Evolutionary conservation across 2,888 invertebrate genomes (phyloP).

Genomic region (Archips crataeganus): DNA sequence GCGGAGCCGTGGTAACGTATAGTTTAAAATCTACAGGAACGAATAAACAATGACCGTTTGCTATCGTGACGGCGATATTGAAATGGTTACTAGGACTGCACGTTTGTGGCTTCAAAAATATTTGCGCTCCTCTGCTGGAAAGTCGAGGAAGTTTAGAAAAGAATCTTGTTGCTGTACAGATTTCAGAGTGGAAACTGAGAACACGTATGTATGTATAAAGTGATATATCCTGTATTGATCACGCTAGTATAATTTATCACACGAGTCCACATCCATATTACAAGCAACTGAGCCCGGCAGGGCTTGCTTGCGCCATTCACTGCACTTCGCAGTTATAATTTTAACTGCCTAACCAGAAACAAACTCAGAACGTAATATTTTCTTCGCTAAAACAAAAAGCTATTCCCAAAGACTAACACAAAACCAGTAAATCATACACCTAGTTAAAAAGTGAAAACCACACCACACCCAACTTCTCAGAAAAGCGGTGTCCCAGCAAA

Average conservation of each 20-base stretch:
- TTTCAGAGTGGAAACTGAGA: background rate
- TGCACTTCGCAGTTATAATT: background rate
- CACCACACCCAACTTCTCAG: constrained; percentile 17
- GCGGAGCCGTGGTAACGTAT: constrained; percentile 68
- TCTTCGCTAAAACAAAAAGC: too few relatives aligned
- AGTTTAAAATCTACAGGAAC: constrained; percentile 57
- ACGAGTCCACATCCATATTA: too few relatives aligned
- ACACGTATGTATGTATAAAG: too few relatives aligned
- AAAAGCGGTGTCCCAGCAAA: constrained; percentile 48
- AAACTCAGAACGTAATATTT: background rate
- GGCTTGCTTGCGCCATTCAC: background rate
- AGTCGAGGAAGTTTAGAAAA: background rate
- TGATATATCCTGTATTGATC: too few relatives aligned
- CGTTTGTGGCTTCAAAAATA: constrained; percentile 31
- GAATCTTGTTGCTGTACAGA: background rate
- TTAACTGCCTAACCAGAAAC: background rate
- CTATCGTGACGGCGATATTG: constrained; percentile 50
- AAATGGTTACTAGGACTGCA: constrained; percentile 48
- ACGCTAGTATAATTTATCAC: too few relatives aligned
- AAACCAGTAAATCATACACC: background rate
- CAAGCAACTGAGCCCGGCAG: too few relatives aligned
- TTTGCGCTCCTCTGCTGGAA: constrained; percentile 7
- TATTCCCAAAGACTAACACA: background rate
- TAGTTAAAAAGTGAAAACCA: constrained; percentile 10
- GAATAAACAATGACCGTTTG: constrained; percentile 64